phyloP scores from a whole-genome alignment of 1,140 invertebrate genomes.

The Ctenoplectra terminalis region DNA sequence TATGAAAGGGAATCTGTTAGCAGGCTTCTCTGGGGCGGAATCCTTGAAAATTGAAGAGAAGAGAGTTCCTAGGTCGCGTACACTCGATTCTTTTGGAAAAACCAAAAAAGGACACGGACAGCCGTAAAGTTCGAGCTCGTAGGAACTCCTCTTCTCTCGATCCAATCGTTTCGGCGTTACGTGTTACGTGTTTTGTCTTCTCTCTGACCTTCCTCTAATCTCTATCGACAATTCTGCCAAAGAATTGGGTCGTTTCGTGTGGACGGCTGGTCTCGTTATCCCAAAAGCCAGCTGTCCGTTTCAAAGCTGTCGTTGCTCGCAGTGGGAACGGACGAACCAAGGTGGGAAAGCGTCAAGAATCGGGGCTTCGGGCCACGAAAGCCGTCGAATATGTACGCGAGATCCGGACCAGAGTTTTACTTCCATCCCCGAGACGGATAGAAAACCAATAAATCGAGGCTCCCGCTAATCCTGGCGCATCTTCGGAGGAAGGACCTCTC shows the following conservation, averaged over 20 bases:
- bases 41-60: slow-evolving; percentile 2
- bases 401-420: too few relatives aligned
- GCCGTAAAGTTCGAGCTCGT: too few relatives aligned
- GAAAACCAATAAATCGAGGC: too few relatives aligned
- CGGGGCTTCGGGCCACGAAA: too few relatives aligned
- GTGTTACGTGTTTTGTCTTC: slow-evolving; percentile 41
- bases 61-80: neutral
- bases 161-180: slow-evolving; percentile 12
- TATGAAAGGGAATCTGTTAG: neutral
- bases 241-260: slow-evolving; percentile 65
- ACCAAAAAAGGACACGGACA: slow-evolving; percentile 19
- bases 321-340: neutral
- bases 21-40: too few relatives aligned
- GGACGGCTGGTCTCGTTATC: slow-evolving; percentile 59
- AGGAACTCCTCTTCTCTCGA: neutral
- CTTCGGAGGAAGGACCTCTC: neutral
- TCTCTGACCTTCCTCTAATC: slow-evolving; percentile 32
- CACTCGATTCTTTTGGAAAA: slow-evolving; percentile 14
- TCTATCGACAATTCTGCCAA: slow-evolving; percentile 45
- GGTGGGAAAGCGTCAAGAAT: neutral
- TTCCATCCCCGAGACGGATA: too few relatives aligned
- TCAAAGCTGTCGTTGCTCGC: neutral
- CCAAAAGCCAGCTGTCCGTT: slow-evolving; percentile 51
- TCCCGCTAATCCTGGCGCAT: too few relatives aligned
- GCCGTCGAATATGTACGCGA: too few relatives aligned